Base-by-base conservation (phyloP, 53 echinoderm and acorn worm species). In the Antedon mediterranea region DNA sequence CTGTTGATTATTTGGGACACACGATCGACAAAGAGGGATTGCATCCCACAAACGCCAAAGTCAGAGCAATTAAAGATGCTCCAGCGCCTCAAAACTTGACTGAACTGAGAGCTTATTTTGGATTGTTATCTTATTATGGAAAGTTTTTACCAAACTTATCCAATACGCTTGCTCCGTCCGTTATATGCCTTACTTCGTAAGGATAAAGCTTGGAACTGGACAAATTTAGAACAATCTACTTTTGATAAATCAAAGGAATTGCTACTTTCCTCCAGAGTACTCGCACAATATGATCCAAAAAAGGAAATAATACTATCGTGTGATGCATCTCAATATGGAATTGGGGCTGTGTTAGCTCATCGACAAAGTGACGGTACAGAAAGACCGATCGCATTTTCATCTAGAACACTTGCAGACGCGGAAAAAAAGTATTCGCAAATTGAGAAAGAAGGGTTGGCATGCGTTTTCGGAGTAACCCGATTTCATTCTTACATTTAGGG, bases 231-330 rank as follows among this genome's bases (percentile, higher is more conserved):
- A 57, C 57, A 57, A 57, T 18, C 23, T 57, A 57, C 57, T 57
- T 57, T 57, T 57, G 57, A 57, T 57, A 57, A 57, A 26, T 57
- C 57, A 57, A 57, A 57, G 57, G 57, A 57, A 57, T 57, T 57
- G 23, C 57, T 57, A 18, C 1, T 57, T 18, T 57, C 57, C 11
- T 57, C 57, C 20, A 57, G 57, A 23, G 33, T 85, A 26, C 78
- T 85, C 43, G 78, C 71, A 14, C 88, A 85, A 71, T 88, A 79
- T n/a, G n/a, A n/a, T n/a, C n/a, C n/a, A n/a, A n/a, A n/a, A n/a
- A n/a, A n/a, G n/a, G n/a, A n/a, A n/a, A 31, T 77, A 88, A 72
- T 78, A 81, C n/a, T 29, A 74, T n/a, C 85, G 71, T 88, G 81
- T 33, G 82, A n/a, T n/a, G n/a, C n/a, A n/a, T n/a, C n/a, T n/a